Base-by-base conservation (phyloP, 2,888 invertebrate species). In the Dryobotodes eremita region DNA sequence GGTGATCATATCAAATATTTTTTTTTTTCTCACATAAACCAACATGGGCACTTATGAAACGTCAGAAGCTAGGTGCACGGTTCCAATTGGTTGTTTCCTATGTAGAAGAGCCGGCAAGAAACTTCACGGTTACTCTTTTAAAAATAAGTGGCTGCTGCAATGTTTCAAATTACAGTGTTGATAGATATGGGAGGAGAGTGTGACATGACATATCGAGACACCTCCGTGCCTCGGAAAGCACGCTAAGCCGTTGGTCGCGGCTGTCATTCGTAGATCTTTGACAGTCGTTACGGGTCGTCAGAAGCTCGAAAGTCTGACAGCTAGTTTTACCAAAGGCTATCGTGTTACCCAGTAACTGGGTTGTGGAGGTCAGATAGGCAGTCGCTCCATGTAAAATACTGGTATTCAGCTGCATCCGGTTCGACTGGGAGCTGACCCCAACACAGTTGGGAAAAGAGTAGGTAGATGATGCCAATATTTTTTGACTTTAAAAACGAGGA, bases 141-240 rank as follows among this genome's bases (percentile, higher is more conserved):
- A n/a, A n/a, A n/a, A n/a, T n/a, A n/a, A n/a, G n/a, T n/a, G n/a
- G n/a, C n/a, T n/a, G n/a, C n/a, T n/a, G n/a, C n/a, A n/a, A n/a
- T n/a, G n/a, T n/a, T n/a, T n/a, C n/a, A n/a, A n/a, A n/a, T n/a
- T n/a, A n/a, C n/a, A n/a, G n/a, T n/a, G n/a, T n/a, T n/a, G n/a
- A n/a, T n/a, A n/a, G n/a, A n/a, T n/a, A n/a, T n/a, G n/a, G n/a
- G n/a, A n/a, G n/a, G n/a, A n/a, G n/a, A n/a, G n/a, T n/a, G n/a
- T n/a, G n/a, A n/a, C n/a, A n/a, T n/a, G n/a, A 78, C n/a, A 64
- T 55, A 68, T 13, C 57, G n/a, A 57, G 57, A n/a, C 13, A 1
- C 26, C 26, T 61, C 61, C 26, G 26, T 8, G 59, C n/a, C 59
- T 59, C 17, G 17, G 15, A 59, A 17, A 26, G n/a, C 17, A 59